Evolutionary conservation across 2,113 vertebrate species (phyloP).

Genomic region (Astatoreochromis straeleni): DNA sequence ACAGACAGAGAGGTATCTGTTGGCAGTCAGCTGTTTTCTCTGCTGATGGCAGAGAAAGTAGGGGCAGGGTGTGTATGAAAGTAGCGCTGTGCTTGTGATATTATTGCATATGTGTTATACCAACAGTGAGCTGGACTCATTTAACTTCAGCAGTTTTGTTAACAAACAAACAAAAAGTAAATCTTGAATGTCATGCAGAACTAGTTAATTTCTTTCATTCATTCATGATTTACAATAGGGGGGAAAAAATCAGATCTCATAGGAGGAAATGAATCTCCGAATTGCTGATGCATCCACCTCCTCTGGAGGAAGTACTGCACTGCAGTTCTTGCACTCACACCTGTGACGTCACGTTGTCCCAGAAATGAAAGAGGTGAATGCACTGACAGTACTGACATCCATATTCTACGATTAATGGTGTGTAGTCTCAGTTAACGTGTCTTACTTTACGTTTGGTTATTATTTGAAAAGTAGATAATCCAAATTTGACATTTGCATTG

Average conservation of each 20-base stretch:
- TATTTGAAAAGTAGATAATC: background rate
- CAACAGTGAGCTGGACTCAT: background rate
- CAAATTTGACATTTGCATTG: background rate
- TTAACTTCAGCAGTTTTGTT: background rate
- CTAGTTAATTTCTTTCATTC: background rate
- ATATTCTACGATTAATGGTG: background rate
- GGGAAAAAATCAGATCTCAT: accelerated
- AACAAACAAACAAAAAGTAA: background rate
- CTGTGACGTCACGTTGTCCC: background rate
- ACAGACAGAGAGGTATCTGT: background rate
- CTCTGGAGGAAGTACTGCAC: background rate
- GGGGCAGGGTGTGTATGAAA: background rate
- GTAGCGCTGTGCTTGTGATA: background rate
- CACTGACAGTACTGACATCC: background rate
- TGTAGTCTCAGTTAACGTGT: background rate
- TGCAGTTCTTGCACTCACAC: background rate
- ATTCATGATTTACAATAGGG: background rate
- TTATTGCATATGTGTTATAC: background rate
- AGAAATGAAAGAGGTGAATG: background rate
- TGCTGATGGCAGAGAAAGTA: background rate
- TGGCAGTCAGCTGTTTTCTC: constrained; percentile 30
- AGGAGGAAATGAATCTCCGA: background rate
- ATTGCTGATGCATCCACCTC: background rate
- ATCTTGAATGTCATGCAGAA: background rate
- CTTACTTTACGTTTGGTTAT: accelerated